These are phyloP conservation scores for Ictalurus furcatus DNA, from an alignment of 2,113 vertebrate genomes.

Conservation along the genomic window DNA sequence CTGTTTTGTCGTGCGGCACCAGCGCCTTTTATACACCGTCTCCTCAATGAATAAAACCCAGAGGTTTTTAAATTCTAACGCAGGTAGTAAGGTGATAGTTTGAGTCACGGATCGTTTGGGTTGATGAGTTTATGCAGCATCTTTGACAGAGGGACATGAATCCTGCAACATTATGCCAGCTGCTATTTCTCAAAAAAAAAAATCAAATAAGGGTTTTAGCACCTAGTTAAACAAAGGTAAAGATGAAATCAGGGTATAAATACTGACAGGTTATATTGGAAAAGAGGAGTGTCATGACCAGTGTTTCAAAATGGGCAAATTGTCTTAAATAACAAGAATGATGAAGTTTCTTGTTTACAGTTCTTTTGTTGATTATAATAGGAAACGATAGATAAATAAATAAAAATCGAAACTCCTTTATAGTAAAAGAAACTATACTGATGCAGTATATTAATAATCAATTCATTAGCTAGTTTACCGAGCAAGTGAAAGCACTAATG, in stretches of 20 bases:
- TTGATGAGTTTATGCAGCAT: conserved; percentile 50
- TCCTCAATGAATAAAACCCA: conserved; percentile 42
- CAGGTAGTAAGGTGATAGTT: conserved; percentile 50
- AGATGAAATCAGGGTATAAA: neutral
- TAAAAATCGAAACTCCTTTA: neutral
- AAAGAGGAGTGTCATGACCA: neutral
- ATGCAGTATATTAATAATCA: neutral
- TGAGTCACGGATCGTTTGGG: neutral
- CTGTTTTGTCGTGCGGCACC: neutral
- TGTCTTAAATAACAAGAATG: neutral
- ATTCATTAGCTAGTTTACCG: neutral
- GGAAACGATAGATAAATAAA: too few relatives aligned
- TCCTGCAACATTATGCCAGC: neutral
- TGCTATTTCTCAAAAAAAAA: neutral
- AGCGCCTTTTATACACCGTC: conserved; percentile 33
- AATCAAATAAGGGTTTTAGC: neutral
- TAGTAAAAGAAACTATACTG: neutral
- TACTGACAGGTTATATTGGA: neutral
- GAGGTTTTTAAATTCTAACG: conserved; percentile 4
- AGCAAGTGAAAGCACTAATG: neutral
- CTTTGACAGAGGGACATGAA: conserved; percentile 12
- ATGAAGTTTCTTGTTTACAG: neutral
- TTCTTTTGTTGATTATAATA: neutral
- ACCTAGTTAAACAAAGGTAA: neutral
- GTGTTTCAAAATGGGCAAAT: neutral